phyloP scores from a whole-genome alignment of 1,140 invertebrate species.

The Euura lappo region DNA sequence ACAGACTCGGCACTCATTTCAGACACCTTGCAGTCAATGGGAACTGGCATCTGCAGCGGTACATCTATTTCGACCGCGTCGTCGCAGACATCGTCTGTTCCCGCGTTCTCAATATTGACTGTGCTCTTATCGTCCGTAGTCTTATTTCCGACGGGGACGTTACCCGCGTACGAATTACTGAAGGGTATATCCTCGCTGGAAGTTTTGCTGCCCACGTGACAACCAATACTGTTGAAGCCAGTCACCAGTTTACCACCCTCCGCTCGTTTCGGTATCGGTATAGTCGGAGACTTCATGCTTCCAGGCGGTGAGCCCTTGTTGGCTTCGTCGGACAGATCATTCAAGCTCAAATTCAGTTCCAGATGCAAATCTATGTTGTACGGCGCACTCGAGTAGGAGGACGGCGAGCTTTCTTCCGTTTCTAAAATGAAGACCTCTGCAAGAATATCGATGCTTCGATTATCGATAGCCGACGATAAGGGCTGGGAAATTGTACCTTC shows the following conservation, averaged over 20 bases:
- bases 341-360: conserved; percentile 46
- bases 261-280: conserved; percentile 63
- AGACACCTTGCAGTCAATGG: conserved; percentile 72
- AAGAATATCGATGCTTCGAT: background rate
- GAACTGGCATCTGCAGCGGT: conserved; percentile 41
- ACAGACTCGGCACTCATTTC: conserved; percentile 92
- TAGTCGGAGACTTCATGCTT: conserved; percentile 63
- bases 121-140: conserved; percentile 11
- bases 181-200: conserved; percentile 49
- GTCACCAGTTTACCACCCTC: conserved; percentile 50
- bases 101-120: conserved; percentile 8
- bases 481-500: conserved; percentile 34
- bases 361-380: conserved; percentile 41
- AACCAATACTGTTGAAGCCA: conserved; percentile 66
- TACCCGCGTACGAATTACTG: conserved; percentile 26
- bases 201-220: conserved; percentile 66
- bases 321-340: conserved; percentile 46
- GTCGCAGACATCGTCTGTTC: conserved; percentile 21
- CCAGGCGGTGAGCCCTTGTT: conserved; percentile 39
- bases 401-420: conserved; percentile 59
- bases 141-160: conserved; percentile 15
- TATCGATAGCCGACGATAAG: background rate
- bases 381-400: conserved; percentile 24
- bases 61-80: conserved; percentile 15
- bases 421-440: conserved; percentile 66